Evolutionary conservation across 1,140 invertebrate genomes (phyloP).

Genomic region (Sycophaga agraensis): DNA sequence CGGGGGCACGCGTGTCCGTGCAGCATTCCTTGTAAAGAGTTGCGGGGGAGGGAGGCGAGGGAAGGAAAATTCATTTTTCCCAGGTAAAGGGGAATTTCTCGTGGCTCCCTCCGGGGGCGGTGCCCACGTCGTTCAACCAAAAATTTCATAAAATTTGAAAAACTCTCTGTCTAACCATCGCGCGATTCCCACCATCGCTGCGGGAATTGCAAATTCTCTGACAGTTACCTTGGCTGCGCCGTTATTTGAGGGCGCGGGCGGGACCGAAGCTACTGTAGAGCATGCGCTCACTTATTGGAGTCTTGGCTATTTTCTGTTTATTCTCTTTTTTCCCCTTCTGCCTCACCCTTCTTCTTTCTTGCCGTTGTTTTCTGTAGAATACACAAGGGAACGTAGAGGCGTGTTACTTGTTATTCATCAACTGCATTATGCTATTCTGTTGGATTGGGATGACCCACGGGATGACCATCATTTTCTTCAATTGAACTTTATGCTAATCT

Average conservation of each 20-base stretch:
- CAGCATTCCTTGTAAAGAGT: neutral
- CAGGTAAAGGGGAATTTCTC: conserved; percentile 8
- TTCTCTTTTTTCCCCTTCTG: neutral
- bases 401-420: too few relatives aligned
- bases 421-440: too few relatives aligned
- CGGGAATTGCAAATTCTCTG: conserved; percentile 43
- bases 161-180: conserved; percentile 10
- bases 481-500: too few relatives aligned
- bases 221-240: conserved; percentile 39
- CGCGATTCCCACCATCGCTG: neutral
- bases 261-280: neutral
- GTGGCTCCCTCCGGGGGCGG: neutral
- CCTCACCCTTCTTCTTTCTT: neutral
- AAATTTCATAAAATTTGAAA: conserved; percentile 29
- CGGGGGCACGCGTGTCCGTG: neutral
- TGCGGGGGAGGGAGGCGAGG: neutral
- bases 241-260: conserved; percentile 7
- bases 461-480: too few relatives aligned
- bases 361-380: neutral
- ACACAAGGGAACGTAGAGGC: neutral
- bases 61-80: conserved; percentile 20
- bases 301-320: neutral
- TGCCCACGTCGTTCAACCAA: conserved; percentile 15
- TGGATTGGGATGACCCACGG: too few relatives aligned
- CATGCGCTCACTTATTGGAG: neutral